Base-by-base conservation (phyloP, 2,888 invertebrate species). In the Hedychridium roseum region DNA sequence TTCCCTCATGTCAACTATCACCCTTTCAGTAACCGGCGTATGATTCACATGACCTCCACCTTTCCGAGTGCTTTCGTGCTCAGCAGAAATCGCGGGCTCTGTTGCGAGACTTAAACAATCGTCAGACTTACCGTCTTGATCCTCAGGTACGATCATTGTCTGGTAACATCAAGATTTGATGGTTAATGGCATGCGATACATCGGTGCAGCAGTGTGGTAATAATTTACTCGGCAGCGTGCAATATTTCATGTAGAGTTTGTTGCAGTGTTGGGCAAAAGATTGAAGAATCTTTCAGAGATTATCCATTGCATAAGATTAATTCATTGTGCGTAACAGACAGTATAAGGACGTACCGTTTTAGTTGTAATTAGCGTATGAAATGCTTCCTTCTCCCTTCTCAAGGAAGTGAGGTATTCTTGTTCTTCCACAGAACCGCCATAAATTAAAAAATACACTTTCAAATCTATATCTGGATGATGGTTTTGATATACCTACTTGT, bases 1-100 rank as follows among this genome's bases (percentile, higher is more conserved):
- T 81, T 99, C 99, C 62, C 99, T 84, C 90, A 97, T 94, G 79
- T 99, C 99, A 9, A 99, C 97, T 59, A 99, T 87, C 17, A 92
- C 81, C 64, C 83, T 82, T 14, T 66, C 53, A 2, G 43, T 27
- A 36, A 48, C 15, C 39, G 52, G 50, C 2, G 2, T 27, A 17
- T 50, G 31, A 30, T 50, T 52, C 31, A 70, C 64, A 50, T 74
- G 74, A 64, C 83, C 78, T 7, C 84, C 85, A 45, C 85, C 92
- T 83, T 88, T 88, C 49, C 88, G 82, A 2, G 88, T 89, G 77
- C 83, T 87, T 69, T 37, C 50, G n/a, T n/a, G n/a, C 36, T 81
- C 60, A n/a, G 44, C 15, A 44, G 50, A 16, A 41, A 54, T 32
- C 47, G 68, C 39, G 35, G 43, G 38, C 64, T 74, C 50, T 71